These are phyloP conservation scores for Mirounga angustirostris DNA, from an alignment of 2,113 vertebrate genomes.

Conservation along the genomic window DNA sequence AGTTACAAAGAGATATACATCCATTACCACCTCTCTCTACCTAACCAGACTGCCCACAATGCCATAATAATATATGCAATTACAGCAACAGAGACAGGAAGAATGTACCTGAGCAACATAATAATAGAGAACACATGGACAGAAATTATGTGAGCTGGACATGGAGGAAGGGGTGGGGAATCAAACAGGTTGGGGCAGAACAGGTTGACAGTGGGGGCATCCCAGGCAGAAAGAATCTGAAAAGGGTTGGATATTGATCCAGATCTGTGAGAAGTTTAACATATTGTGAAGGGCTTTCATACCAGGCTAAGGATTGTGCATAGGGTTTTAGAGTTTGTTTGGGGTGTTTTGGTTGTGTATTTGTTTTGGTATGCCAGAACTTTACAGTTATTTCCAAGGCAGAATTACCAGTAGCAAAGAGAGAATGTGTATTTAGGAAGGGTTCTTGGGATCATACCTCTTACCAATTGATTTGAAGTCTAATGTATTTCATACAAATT, in stretches of 20 bases:
- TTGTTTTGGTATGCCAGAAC: neutral
- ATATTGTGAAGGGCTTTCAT: neutral
- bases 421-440: neutral
- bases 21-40: neutral
- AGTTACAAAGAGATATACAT: neutral
- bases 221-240: neutral
- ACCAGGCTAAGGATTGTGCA: neutral
- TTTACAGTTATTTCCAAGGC: neutral
- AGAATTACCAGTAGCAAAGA: neutral
- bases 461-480: neutral
- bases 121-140: neutral
- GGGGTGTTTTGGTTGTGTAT: neutral
- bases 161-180: neutral
- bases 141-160: neutral
- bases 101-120: neutral
- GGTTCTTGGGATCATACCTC: neutral
- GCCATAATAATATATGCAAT: neutral
- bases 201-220: neutral
- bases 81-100: neutral
- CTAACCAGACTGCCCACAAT: neutral
- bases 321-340: neutral
- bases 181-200: neutral
- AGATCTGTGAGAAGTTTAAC: neutral
- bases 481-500: neutral
- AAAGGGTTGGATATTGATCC: neutral